Percentiles rank a stretch among this genome's conserved stretches.
Evolutionary conservation across 2,797 vertebrate genomes (phyloP).

Genomic region (Danionella dracula): DNA sequence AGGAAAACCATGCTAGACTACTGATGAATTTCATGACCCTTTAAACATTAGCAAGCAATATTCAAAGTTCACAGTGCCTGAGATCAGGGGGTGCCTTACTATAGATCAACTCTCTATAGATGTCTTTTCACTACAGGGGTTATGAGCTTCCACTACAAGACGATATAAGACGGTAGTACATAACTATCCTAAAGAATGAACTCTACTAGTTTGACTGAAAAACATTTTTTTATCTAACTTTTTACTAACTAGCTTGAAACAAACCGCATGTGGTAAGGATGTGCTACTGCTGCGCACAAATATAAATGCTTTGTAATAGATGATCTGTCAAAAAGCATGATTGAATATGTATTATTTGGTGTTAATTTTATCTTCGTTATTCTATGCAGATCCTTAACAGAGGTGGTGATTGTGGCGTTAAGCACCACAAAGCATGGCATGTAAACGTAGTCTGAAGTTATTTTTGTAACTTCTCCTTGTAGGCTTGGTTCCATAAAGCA

Average conservation of each 20-base stretch:
- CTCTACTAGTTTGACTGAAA: slow-evolving; percentile 11
- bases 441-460: slow-evolving; percentile 27
- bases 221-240: not conserved
- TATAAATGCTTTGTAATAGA: not conserved
- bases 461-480: slow-evolving; percentile 32
- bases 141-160: slow-evolving; percentile 16
- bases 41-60: too few species aligned
- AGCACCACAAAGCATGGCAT: slow-evolving; percentile 38
- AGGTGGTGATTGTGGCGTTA: slow-evolving; percentile 29
- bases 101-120: slow-evolving; percentile 75
- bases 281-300: slow-evolving; percentile 19
- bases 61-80: slow-evolving; percentile 48
- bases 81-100: slow-evolving; percentile 73
- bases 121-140: slow-evolving; percentile 72
- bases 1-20: too few species aligned
- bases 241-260: slow-evolving; percentile 3
- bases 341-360: slow-evolving; percentile 19
- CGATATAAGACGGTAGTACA: not conserved
- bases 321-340: slow-evolving; percentile 38
- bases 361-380: slow-evolving; percentile 25
- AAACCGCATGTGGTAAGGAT: slow-evolving; percentile 29
- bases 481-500: not conserved
- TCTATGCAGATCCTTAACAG: slow-evolving; percentile 24
- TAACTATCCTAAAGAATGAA: not conserved
- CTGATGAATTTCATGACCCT: too few species aligned